phyloP scores from a whole-genome alignment of 2,888 invertebrate genomes.

The Cataglyphis altisquamis region DNA sequence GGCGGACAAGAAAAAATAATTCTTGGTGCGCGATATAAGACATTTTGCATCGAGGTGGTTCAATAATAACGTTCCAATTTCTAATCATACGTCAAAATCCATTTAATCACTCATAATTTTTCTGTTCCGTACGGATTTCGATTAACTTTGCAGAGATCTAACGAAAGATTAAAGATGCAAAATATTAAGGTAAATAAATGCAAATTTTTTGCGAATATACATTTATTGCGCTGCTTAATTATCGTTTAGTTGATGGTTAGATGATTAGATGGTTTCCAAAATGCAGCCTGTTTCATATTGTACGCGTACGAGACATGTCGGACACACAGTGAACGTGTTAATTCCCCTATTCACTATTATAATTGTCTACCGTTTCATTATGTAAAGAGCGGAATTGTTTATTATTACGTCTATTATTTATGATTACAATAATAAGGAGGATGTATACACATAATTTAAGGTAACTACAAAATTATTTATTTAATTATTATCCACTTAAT shows the following conservation, averaged over 20 bases:
- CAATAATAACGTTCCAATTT: neutral
- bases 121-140: neutral
- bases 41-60: neutral
- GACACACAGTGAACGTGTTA: conserved; percentile 37
- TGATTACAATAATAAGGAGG: conserved; percentile 32
- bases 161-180: neutral
- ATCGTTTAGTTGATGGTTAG: neutral
- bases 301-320: conserved; percentile 27
- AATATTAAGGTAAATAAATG: neutral
- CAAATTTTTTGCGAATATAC: neutral
- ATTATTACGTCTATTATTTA: conserved; percentile 11
- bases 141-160: neutral
- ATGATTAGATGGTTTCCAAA: neutral
- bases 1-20: neutral
- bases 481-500: neutral
- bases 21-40: neutral
- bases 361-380: conserved; percentile 38
- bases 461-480: neutral
- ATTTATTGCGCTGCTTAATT: neutral
- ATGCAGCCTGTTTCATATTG: conserved; percentile 19
- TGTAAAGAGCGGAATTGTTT: conserved; percentile 13
- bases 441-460: neutral
- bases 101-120: neutral
- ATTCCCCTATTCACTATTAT: conserved; percentile 37
- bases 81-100: neutral